Conservation (phyloP, 2,797 vertebrate genomes). For the Gambelia wislizenii region DNA sequence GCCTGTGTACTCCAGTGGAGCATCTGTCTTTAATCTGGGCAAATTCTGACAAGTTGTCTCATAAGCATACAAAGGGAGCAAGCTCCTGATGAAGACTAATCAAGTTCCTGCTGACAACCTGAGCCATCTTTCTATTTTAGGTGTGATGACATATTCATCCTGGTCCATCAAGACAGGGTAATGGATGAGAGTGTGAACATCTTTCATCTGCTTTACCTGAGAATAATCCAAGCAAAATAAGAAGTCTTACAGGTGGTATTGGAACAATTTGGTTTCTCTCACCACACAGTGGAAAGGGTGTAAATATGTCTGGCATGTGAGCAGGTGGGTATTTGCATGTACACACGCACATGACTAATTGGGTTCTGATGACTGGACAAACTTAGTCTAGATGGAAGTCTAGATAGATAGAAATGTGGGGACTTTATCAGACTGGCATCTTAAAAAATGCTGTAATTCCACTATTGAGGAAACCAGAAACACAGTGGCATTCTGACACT, state of each 20-base stretch:
- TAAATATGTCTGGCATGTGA: neutral
- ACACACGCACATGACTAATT: no score
- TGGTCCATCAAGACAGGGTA: slow-evolving; percentile 57
- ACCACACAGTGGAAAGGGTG: slow-evolving; percentile 52
- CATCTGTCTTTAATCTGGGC: slow-evolving; percentile 65
- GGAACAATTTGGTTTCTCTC: slow-evolving; percentile 36
- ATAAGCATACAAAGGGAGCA: slow-evolving; percentile 68
- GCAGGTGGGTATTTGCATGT: slow-evolving; percentile 36
- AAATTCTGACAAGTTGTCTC: slow-evolving; percentile 62
- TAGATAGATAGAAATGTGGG: no score
- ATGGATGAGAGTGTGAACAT: slow-evolving; percentile 52
- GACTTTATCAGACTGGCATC: no score
- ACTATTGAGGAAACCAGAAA: no score
- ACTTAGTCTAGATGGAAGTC: no score
- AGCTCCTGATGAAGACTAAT: slow-evolving; percentile 66
- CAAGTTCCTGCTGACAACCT: slow-evolving; percentile 63
- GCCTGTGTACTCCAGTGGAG: slow-evolving; percentile 54
- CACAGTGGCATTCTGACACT: no score
- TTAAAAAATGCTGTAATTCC: no score
- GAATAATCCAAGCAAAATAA: slow-evolving; percentile 45
- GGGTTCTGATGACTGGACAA: no score
- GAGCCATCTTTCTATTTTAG: slow-evolving; percentile 66
- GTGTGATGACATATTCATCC: slow-evolving; percentile 55
- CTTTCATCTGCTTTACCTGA: slow-evolving; percentile 50
- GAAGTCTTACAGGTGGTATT: slow-evolving; percentile 30